Evolutionary conservation across 1,140 invertebrate genomes (phyloP).

Genomic region (Matsumurasca onukii): DNA sequence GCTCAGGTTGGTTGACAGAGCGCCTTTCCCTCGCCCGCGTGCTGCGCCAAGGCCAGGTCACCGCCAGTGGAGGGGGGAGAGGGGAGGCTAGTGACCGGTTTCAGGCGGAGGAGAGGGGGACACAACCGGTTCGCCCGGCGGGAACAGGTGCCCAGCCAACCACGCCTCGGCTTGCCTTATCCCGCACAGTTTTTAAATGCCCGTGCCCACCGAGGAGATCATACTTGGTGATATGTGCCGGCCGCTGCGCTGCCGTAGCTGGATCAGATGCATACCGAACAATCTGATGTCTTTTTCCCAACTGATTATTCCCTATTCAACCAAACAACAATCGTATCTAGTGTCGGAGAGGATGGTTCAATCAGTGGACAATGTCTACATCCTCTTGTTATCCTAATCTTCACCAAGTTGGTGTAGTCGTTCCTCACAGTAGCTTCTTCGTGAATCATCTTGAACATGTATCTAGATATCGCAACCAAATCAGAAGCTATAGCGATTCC

Average conservation of each 20-base stretch:
- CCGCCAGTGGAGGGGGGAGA: not conserved
- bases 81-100: not conserved
- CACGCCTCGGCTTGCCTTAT: constrained; percentile 10
- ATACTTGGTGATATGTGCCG: not conserved
- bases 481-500: no score
- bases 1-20: not conserved
- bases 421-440: no score
- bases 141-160: constrained; percentile 20
- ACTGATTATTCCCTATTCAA: no score
- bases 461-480: no score
- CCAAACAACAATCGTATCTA: no score
- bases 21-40: constrained; percentile 16
- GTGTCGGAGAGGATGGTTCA: no score
- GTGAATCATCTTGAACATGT: no score
- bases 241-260: not conserved
- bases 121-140: not conserved
- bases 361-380: no score
- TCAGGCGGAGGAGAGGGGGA: not conserved
- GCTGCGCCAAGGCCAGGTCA: constrained; percentile 26
- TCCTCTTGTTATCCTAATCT: no score
- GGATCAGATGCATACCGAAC: no score
- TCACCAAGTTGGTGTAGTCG: no score
- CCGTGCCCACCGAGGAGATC: constrained; percentile 15
- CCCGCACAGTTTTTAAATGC: constrained; percentile 21
- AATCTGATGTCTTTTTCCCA: no score